Percentiles rank a stretch among this genome's conserved stretches.
These are phyloP conservation scores for Eretmocerus hayati DNA, from an alignment of 2,888 invertebrate species.

Conservation along the genomic window DNA sequence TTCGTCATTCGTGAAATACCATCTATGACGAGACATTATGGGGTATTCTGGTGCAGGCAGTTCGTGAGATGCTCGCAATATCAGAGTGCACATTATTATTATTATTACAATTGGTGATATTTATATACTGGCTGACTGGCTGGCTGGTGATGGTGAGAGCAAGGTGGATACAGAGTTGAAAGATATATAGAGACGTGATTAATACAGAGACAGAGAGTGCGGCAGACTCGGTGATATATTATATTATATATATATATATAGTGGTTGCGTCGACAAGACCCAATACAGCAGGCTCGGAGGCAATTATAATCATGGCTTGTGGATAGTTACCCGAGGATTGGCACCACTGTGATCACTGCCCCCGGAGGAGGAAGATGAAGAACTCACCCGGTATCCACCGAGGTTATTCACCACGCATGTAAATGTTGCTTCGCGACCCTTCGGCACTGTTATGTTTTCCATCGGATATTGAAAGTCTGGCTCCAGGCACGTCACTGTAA, in stretches of 20 bases:
- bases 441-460: constrained; percentile 77
- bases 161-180: background rate
- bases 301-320: constrained; percentile 35
- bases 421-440: constrained; percentile 76
- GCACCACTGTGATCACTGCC: constrained; percentile 45
- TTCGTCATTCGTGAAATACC: too few relatives aligned
- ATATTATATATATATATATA: background rate
- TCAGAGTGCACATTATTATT: constrained; percentile 15
- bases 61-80: constrained; percentile 15
- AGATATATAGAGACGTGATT: constrained; percentile 7
- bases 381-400: constrained; percentile 76
- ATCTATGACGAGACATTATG: too few relatives aligned
- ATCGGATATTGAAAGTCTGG: constrained; percentile 73
- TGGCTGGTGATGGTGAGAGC: background rate
- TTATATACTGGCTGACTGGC: too few relatives aligned
- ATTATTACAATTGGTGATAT: too few relatives aligned
- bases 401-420: constrained; percentile 81
- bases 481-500: constrained; percentile 63
- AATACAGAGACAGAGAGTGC: constrained; percentile 9
- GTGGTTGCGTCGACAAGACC: constrained; percentile 30
- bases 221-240: constrained; percentile 13
- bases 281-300: constrained; percentile 40
- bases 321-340: constrained; percentile 46
- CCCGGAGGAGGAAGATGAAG: constrained; percentile 47
- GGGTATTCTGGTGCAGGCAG: constrained; percentile 19